Evolutionary conservation across 1,140 invertebrate genomes (phyloP), one percentile per base, ranked within the genome.

Genomic region (Globodera rostochiensis): DNA sequence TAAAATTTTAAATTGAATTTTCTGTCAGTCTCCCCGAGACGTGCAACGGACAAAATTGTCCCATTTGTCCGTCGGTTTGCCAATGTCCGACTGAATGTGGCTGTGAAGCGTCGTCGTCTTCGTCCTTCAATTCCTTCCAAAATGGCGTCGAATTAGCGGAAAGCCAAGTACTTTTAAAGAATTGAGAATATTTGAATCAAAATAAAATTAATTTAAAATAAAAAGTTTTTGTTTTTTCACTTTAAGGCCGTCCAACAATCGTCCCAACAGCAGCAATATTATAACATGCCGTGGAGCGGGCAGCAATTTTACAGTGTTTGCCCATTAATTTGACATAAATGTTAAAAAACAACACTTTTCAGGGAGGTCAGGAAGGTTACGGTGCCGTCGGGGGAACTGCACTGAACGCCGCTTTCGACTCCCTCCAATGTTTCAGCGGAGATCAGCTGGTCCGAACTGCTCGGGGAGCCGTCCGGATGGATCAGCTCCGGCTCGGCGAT

Each of bases 371-470:
- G 11, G 11, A 53, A 9, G 50, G 50, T 53, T 53, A 53, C 50
- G 50, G 7, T 53, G 7, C 50, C 50, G 50, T 13, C 13, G 21
- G 71, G 2, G 78, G 78, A n/a, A 66, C 53, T 2, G 79, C 71
- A 9, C 47, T 69, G 19, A 50, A 69, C 21, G 79, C 74, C 13
- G 71, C 79, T 4, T 83, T 83, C 21, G 60, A 47, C 13, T 21
- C 77, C 15, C 53, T 85, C 50, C 84, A 85, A 66, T 85, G 84
- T 66, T 85, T 85, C 67, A 83, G 80, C 53, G 85, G 85, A n/a
- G 85, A 85, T 53, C 85, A 82, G 79, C 49, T 79, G 36, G 84
- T 85, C 25, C 70, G 67, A 49, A 85, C 84, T 8, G 77, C 84
- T 5, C 70, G 45, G 47, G 85, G 85, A 45, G 9, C 60, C 9